Evolutionary conservation across 2,113 vertebrate genomes (phyloP).

Genomic region (Pogonocichla stellata): DNA sequence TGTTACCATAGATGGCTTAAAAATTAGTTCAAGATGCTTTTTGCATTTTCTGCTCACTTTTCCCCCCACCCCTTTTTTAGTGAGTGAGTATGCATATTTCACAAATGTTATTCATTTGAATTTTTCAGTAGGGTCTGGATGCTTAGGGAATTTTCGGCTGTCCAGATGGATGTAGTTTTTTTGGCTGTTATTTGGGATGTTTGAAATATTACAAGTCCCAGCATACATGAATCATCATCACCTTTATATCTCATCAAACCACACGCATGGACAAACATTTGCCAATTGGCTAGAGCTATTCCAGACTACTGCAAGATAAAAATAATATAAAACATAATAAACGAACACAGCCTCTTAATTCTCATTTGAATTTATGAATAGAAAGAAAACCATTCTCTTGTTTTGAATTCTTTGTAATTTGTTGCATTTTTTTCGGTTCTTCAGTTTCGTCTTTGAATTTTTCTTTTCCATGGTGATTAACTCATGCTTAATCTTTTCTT

Average conservation of each 20-base stretch:
- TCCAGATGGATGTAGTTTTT: background rate
- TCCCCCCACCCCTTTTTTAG: rapidly evolving
- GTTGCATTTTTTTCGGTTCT: background rate
- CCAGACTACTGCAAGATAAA: background rate
- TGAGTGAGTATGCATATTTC: background rate
- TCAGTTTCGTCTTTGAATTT: background rate
- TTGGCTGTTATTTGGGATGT: background rate
- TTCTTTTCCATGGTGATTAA: background rate
- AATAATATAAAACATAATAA: background rate
- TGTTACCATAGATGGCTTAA: background rate
- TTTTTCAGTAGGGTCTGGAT: background rate
- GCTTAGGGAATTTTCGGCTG: background rate
- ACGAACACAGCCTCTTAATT: background rate
- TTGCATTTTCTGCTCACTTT: background rate
- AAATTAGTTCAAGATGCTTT: background rate
- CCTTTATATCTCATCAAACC: background rate
- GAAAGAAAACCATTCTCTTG: background rate
- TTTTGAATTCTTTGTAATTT: background rate
- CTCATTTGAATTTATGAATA: background rate
- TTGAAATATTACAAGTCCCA: background rate
- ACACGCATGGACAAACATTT: background rate
- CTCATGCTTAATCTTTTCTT: background rate
- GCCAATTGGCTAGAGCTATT: background rate
- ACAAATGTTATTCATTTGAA: background rate
- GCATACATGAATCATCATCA: background rate